Evolutionary conservation across 2,797 vertebrate genomes (phyloP), one percentile per base, ranked within the genome.

Genomic region (Siniperca scherzeri): DNA sequence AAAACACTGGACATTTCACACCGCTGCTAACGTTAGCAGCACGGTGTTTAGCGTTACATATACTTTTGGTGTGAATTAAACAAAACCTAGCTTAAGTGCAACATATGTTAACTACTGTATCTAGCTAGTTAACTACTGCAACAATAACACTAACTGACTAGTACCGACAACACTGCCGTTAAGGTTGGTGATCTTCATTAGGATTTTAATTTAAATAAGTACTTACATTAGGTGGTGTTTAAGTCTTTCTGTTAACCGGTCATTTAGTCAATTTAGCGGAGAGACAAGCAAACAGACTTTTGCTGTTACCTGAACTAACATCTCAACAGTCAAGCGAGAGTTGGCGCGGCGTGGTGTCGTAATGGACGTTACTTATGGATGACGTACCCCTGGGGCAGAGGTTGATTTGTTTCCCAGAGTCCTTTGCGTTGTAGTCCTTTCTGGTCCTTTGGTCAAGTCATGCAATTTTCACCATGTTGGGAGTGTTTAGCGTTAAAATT

Each of bases 401-500:
- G 42, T 6, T 3, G 10, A 12, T 0, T 8, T 11, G 0, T 53
- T 75, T 68, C 90, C 91, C 90, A 89, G 48, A 74, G 13, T 64
- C 16, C 69, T 21, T 57, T 82, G 82, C 84, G 81, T 74, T 93
- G 90, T 89, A 90, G 90, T 91, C 21, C 78, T 83, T 82, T 21
- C 1, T 1, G 0, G 7, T 12, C 2, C 2, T 13, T 57, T 14
- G 2, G 65, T 30, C 42, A 66, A 30, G 12, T 14, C 33, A 22
- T 10, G 0, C 7, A 0, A 12, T 36, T 52, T 42, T 8, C 14
- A 11, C 19, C 22, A n/a, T 10, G n/a, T 14, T 30, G 5, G 10
- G 22, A 64, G 60, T 0, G 30, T 44, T 44, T 5, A 64, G 42
- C 1, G 3, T 22, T 53, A 42, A 55, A 3, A 46, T 33, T 22